Base-by-base conservation (phyloP, 2,888 invertebrate species). In the Gymnosoma rotundatum region DNA sequence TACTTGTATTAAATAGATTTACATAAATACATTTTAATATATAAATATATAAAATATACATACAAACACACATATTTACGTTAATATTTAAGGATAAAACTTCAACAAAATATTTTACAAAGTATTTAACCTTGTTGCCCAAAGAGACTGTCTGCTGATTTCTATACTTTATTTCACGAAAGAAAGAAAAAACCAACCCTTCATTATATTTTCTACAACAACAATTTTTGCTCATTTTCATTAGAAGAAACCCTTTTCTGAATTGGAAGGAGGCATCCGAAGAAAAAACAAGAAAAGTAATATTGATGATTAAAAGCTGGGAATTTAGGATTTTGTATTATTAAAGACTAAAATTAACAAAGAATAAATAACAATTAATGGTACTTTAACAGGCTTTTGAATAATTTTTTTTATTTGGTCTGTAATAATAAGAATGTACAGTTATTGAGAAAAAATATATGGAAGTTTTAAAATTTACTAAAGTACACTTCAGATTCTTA, bases 81-180 rank as follows among this genome's bases (percentile, higher is more conserved):
- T 54, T 25, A 5, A 21, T 56, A 52, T 42, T 63, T 36, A 60
- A 32, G 42, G 45, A 64, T 20, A 64, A 54, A 74, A 25, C 20
- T 66, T 48, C 21, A 48, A 50, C 8, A 45, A 52, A 45, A 82
- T 70, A 78, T 78, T 78, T 72, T 83, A 72, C 82, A 86, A 86
- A 86, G 85, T 86, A 85, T 86, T 86, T 86, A 87, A 86, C 86
- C 86, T 87, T 86, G 82, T 18, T 66, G 73, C 52, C 72, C 52
- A 76, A 70, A 70, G 50, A 61, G 72, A 60, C 82, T 73, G 80
- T 67, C 72, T 83, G 83, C 61, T 64, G 73, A 61, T 67, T 76
- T 61, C 45, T 60, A 36, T 42, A 21, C 18, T 48, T 45, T 42
- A 5, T 18, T 64, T 54, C 8, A 78, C 73, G 67, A 56, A 74